Percentiles rank a stretch among this genome's conserved stretches.
These are phyloP conservation scores for Lanius collurio DNA, from an alignment of 2,113 vertebrate genomes.

Conservation along the genomic window DNA sequence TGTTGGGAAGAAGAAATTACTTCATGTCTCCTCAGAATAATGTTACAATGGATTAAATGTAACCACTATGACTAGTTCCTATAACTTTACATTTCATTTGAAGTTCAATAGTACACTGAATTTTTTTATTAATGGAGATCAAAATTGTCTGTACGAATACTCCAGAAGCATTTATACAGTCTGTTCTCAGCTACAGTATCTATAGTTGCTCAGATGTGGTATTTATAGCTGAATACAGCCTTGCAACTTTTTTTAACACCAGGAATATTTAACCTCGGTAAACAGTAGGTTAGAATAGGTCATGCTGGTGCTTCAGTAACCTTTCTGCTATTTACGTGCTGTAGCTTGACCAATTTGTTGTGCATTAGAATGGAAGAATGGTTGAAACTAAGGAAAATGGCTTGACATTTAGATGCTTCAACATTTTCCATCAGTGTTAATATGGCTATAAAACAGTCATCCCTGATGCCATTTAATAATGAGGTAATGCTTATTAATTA, in stretches of 20 bases:
- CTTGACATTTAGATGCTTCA: conserved; percentile 67
- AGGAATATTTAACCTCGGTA: not conserved
- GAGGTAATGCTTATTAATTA: conserved; percentile 65
- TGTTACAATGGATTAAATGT: not conserved
- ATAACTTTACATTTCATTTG: not conserved
- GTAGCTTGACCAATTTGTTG: conserved; percentile 2
- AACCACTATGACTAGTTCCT: not conserved
- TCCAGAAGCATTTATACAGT: not conserved
- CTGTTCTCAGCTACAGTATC: not conserved
- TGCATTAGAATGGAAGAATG: not conserved
- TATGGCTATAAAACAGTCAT: conserved; percentile 41
- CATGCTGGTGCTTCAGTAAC: not conserved
- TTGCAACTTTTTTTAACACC: not conserved
- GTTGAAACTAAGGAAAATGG: conserved; percentile 49
- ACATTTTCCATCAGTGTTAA: conserved; percentile 66
- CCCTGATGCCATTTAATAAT: conserved; percentile 41
- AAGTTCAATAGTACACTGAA: not conserved
- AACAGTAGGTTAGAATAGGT: not conserved
- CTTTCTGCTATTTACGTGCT: not conserved
- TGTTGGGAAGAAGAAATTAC: not conserved
- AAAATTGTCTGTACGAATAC: not conserved
- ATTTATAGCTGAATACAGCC: not conserved
- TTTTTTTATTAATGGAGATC: not conserved
- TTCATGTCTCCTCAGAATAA: not conserved
- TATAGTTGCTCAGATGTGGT: not conserved